These are phyloP conservation scores for Adineta ricciae DNA, from an alignment of 2,888 invertebrate genomes.

Conservation along the genomic window DNA sequence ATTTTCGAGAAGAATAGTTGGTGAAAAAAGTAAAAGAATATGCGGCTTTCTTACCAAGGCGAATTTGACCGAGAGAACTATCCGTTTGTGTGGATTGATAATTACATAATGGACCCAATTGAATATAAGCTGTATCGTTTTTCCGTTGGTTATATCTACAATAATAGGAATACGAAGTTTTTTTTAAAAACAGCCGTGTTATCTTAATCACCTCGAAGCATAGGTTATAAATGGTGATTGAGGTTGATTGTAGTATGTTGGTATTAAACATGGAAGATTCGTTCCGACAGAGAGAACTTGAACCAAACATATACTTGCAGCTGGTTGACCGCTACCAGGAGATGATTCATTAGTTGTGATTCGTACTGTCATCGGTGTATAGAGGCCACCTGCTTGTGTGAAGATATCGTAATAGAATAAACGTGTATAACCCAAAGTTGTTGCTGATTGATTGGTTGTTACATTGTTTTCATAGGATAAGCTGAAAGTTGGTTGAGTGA, in stretches of 20 bases:
- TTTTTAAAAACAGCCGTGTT: no score
- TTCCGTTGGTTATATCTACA: constrained; percentile 21
- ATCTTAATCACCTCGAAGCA: constrained; percentile 19
- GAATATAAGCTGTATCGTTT: constrained; percentile 30
- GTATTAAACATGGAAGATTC: constrained; percentile 42
- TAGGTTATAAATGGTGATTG: constrained; percentile 22
- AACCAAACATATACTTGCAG: constrained; percentile 39
- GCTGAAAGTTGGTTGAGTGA: constrained; percentile 11
- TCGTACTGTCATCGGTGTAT: constrained; percentile 41
- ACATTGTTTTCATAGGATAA: background rate
- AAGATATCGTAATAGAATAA: constrained; percentile 38
- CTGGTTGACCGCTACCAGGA: constrained; percentile 34
- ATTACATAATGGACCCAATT: constrained; percentile 29
- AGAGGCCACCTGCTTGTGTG: constrained; percentile 37
- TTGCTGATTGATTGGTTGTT: background rate
- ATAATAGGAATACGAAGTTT: background rate
- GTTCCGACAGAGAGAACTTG: constrained; percentile 39
- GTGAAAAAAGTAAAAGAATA: background rate
- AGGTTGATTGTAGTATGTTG: constrained; percentile 37
- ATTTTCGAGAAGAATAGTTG: background rate
- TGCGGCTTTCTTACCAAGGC: constrained; percentile 22
- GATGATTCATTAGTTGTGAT: constrained; percentile 40
- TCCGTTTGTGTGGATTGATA: constrained; percentile 6
- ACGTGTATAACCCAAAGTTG: constrained; percentile 36
- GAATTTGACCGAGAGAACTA: constrained; percentile 13